Evolutionary conservation across 37 sponge, comb jelly and placozoan species (phyloP), one percentile per base, ranked within the genome.

Genomic region (Theonella swinhoei): DNA sequence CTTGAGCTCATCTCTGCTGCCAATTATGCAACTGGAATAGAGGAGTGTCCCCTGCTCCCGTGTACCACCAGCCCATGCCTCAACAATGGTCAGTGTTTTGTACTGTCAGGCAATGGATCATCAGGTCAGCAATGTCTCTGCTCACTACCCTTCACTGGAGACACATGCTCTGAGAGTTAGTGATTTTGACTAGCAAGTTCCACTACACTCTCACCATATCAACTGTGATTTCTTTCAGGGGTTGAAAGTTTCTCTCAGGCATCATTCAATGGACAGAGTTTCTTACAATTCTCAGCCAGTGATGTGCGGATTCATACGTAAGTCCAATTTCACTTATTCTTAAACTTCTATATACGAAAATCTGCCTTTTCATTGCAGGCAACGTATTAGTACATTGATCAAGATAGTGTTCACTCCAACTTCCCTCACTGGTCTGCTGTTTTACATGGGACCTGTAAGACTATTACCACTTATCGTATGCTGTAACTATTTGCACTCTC

Each of bases 401-500:
- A 4, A 11, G n/a, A 7, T 91, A 17, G 61, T 43, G 19, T 26
- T 91, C 65, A 84, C 80, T 34, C 42, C 83, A 32, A 20, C 43
- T 62, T 62, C 68, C 11, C 32, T 62, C 3, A 65, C 83, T 42
- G 93, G 93, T 31, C 74, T 92, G 19, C 63, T 92, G 14, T 71
- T 92, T 78, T 88, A 81, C 74, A 81, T 92, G 17, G 88, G 88
- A 76, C 76, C 85, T 37, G 78, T 88, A 67, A 81, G 88, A 64
- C 41, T 28, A 75, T 75, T 17, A 22, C 3, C 29, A 7, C 11
- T 26, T 22, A 43, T 75, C 14, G 28, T 75, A 42, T n/a, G 14
- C 28, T 17, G 17, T 54, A 30, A 26, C 23, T 28, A 24, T n/a
- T n/a, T 67, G 11, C 34, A 19, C 20, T 30, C 72, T 47, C 42